A percentile compares a stretch with the other conserved stretches of the same genome.
These are phyloP conservation scores for Argopecten irradians DNA, from an alignment of 1,140 invertebrate genomes.

Conservation along the genomic window DNA sequence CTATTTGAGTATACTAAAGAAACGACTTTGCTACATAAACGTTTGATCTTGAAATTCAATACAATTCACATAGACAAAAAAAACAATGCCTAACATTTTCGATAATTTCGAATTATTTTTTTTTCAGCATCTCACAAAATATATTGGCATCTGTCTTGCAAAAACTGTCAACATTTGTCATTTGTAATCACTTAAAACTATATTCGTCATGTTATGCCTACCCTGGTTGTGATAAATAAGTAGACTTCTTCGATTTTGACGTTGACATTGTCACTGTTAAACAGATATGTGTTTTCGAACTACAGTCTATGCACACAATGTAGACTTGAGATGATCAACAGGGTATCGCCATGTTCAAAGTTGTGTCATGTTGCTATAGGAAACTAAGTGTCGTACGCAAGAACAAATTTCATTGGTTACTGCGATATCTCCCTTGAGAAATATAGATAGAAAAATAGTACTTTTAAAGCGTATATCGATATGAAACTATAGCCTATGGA, in stretches of 20 bases:
- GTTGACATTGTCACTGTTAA: slow-evolving; percentile 41
- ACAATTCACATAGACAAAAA: too few species aligned
- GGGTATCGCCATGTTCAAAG: slow-evolving; percentile 41
- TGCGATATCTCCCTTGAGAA: not conserved
- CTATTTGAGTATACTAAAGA: too few species aligned
- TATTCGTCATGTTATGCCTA: slow-evolving; percentile 37
- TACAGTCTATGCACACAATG: not conserved
- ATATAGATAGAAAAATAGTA: not conserved
- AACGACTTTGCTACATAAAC: too few species aligned
- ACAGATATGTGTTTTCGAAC: not conserved
- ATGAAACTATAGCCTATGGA: not conserved
- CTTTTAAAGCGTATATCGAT: not conserved
- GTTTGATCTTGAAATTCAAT: too few species aligned
- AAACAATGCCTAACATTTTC: too few species aligned
- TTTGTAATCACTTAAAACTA: not conserved
- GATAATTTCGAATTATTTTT: too few species aligned
- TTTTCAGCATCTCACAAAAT: too few species aligned
- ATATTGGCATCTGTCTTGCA: too few species aligned
- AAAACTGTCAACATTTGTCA: not conserved
- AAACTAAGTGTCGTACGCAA: slow-evolving; percentile 37
- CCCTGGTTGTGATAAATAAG: slow-evolving; percentile 39
- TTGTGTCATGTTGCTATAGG: slow-evolving; percentile 50
- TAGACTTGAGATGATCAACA: not conserved
- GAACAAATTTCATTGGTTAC: slow-evolving; percentile 45
- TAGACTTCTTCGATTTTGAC: slow-evolving; percentile 42